phyloP scores from a whole-genome alignment of 2,888 invertebrate species.

The Dryobotodes eremita region DNA sequence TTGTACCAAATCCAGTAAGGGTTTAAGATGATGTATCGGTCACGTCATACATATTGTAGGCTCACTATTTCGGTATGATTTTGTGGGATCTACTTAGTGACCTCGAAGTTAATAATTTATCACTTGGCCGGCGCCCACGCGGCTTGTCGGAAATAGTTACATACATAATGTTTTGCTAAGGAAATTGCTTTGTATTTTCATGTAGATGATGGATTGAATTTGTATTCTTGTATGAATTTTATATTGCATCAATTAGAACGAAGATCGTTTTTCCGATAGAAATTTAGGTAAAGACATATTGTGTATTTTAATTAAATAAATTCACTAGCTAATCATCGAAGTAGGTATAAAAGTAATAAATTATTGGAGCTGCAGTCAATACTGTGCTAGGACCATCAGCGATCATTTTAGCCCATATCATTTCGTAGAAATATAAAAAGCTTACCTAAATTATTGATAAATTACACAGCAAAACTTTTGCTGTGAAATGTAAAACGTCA shows the following conservation, averaged over 20 bases:
- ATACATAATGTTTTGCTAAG: conserved; percentile 17
- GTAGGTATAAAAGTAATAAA: neutral
- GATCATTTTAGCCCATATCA: neutral
- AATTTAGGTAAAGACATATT: neutral
- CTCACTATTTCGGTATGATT: conserved; percentile 58
- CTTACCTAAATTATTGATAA: neutral
- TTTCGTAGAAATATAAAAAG: neutral
- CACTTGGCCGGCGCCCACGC: conserved; percentile 35
- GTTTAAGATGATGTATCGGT: conserved; percentile 49
- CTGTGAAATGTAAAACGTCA: conserved; percentile 18
- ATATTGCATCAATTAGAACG: neutral
- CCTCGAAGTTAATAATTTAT: conserved; percentile 69
- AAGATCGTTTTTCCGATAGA: neutral
- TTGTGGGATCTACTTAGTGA: conserved; percentile 58
- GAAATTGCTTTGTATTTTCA: conserved; percentile 25
- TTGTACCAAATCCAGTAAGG: conserved; percentile 19
- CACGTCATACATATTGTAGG: conserved; percentile 43
- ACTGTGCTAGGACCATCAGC: neutral
- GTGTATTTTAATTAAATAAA: neutral
- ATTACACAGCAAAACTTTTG: neutral
- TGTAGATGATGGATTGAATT: neutral
- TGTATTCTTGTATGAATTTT: neutral
- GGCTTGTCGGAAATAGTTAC: conserved; percentile 48
- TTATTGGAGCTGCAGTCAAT: neutral
- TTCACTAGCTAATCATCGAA: neutral